These are phyloP conservation scores for Orthosia cruda DNA, from an alignment of 2,888 invertebrate genomes.

Conservation along the genomic window DNA sequence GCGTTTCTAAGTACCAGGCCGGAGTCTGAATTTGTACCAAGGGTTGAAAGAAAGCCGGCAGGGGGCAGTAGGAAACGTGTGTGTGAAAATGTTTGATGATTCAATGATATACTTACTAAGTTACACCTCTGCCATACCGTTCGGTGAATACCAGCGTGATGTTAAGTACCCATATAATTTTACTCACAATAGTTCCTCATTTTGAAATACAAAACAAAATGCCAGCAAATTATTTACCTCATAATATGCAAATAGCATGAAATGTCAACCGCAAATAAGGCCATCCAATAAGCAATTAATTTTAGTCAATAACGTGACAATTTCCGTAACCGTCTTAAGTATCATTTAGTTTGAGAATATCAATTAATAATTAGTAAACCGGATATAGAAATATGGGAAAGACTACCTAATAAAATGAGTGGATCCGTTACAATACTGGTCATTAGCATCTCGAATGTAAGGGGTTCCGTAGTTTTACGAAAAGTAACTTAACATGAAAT, in stretches of 20 bases:
- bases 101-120: no score
- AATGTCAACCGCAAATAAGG: constrained; percentile 11
- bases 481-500: no score
- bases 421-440: constrained; percentile 7
- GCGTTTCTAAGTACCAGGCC: no score
- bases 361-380: constrained; percentile 30
- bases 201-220: constrained; percentile 1
- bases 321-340: constrained; percentile 22
- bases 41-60: no score
- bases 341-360: background rate
- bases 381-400: constrained; percentile 19
- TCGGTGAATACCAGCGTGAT: background rate
- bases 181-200: background rate
- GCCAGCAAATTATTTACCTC: background rate
- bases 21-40: no score
- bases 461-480: background rate
- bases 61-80: no score
- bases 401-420: constrained; percentile 1
- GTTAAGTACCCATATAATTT: background rate
- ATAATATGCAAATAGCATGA: constrained; percentile 26
- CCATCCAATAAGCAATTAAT: constrained; percentile 13
- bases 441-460: background rate
- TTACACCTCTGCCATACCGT: background rate
- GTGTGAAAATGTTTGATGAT: no score
- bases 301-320: constrained; percentile 15